Evolutionary conservation across 2,888 invertebrate genomes (phyloP), one percentile per base, ranked within the genome.

Genomic region (Xylocampa areola): DNA sequence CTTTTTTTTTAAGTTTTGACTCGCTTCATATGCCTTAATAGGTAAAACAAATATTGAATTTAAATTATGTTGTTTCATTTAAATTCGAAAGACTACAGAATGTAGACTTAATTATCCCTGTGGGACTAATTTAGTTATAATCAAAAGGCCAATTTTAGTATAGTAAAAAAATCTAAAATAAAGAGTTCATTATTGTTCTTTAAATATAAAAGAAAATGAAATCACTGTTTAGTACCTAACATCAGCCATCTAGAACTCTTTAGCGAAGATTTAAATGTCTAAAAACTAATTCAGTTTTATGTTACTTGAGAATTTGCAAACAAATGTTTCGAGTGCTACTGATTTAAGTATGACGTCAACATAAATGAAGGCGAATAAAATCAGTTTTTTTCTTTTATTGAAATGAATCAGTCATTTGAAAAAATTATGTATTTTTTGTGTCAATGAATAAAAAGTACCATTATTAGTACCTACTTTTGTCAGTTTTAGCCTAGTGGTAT

Each of bases 211-310:
- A 35, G 39, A 10, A 8, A 30, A 25, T 2, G 6, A 25, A 25
- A 25, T 8, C 8, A 25, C 37, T 29, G 30, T 50, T 50, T 35
- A 47, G n/a, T 40, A 32, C 27, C 45, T n/a, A 47, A 17, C 10
- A 30, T 35, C 14, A 39, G 16, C 33, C 39, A 37, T 54, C 8
- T 30, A 35, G 29, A 49, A 30, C 37, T 40, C 13, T 53, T 62
- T 44, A 50, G 33, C 33, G 30, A 47, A 64, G 45, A 65, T 66
- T 69, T 69, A 64, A 39, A n/a, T 10, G 17, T 27, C 29, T 37
- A 0, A 1, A 30, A 30, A 37, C 16, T 36, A 32, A 41, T 25
- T 39, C n/a, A 30, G 3, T 47, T 44, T 19, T 35, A n/a, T 48
- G 45, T 30, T 23, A 0, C 6, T n/a, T 4, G n/a, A 16, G 25